These are phyloP conservation scores for Scolanthus callimorphus DNA, from an alignment of 92 coral and sea anemone genomes.

Conservation along the genomic window DNA sequence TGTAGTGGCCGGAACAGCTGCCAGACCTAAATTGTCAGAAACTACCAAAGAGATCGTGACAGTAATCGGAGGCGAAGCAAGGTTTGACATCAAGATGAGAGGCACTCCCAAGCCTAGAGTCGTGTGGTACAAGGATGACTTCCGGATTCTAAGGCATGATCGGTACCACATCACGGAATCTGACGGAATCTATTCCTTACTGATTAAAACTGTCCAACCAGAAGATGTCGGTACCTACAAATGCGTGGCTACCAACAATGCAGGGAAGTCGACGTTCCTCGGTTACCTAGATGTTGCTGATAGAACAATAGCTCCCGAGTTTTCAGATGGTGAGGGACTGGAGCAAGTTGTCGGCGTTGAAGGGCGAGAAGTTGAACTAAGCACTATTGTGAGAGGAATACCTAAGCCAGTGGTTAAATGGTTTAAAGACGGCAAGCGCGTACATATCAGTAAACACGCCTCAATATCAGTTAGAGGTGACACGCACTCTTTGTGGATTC, in stretches of 20 bases:
- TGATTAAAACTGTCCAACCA: constrained; percentile 41
- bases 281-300: constrained; percentile 25
- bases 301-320: constrained; percentile 16
- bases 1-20: constrained; percentile 52
- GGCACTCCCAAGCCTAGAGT: constrained; percentile 81
- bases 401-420: constrained; percentile 73
- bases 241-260: constrained; percentile 82
- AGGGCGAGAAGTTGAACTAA: constrained; percentile 57
- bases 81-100: constrained; percentile 68
- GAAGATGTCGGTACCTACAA: constrained; percentile 76
- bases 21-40: constrained; percentile 62
- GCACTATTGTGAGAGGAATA: constrained; percentile 55
- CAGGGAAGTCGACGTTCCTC: constrained; percentile 60
- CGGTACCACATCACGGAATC: constrained; percentile 56
- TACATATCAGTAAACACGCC: constrained; percentile 27
- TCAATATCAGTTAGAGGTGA: constrained; percentile 59
- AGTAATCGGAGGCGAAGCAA: constrained; percentile 52
- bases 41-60: constrained; percentile 41
- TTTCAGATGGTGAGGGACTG: constrained; percentile 31
- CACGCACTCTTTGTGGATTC: constrained; percentile 51
- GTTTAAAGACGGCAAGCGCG: constrained; percentile 63
- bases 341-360: constrained; percentile 63
- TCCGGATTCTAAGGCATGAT: constrained; percentile 48
- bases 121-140: constrained; percentile 75
- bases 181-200: constrained; percentile 55